phyloP scores from a whole-genome alignment of 2,113 vertebrate species.

The Dascyllus trimaculatus region DNA sequence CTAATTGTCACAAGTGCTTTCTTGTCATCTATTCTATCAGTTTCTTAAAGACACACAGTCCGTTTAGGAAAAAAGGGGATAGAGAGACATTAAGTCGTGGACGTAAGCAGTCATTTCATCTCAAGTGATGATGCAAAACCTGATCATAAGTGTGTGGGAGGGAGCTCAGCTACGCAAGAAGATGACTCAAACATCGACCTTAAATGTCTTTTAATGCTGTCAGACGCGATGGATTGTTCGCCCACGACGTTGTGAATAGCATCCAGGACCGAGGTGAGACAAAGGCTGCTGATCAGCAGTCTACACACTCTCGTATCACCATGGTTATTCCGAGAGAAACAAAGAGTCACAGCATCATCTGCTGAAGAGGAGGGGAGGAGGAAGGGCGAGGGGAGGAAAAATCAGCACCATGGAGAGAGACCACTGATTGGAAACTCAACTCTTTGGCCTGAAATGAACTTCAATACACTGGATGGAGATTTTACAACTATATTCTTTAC shows the following conservation, averaged over 20 bases:
- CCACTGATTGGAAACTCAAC: not conserved
- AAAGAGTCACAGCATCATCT: not conserved
- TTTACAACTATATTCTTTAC: too few species aligned
- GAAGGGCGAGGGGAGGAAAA: slow-evolving; percentile 20
- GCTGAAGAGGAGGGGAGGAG: not conserved
- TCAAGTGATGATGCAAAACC: slow-evolving; percentile 27
- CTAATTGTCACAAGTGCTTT: not conserved
- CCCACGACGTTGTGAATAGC: slow-evolving; percentile 17
- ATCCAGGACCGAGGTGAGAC: slow-evolving; percentile 13
- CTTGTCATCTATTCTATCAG: not conserved
- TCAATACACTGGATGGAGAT: not conserved
- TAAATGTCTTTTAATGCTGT: not conserved
- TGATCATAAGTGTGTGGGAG: slow-evolving; percentile 24
- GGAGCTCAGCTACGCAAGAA: not conserved
- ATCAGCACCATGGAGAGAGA: slow-evolving; percentile 80
- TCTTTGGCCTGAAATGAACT: not conserved
- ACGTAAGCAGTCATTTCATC: slow-evolving; percentile 8
- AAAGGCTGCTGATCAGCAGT: slow-evolving; percentile 14
- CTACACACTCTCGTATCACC: slow-evolving; percentile 14
- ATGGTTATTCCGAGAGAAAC: slow-evolving; percentile 5
- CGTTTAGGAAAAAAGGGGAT: not conserved
- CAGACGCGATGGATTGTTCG: slow-evolving; percentile 4
- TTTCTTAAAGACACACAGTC: not conserved
- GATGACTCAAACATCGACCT: slow-evolving; percentile 43
- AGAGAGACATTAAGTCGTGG: not conserved